Base-by-base conservation (phyloP, 2,113 vertebrate genomes). In the Ageneiosus marmoratus region DNA sequence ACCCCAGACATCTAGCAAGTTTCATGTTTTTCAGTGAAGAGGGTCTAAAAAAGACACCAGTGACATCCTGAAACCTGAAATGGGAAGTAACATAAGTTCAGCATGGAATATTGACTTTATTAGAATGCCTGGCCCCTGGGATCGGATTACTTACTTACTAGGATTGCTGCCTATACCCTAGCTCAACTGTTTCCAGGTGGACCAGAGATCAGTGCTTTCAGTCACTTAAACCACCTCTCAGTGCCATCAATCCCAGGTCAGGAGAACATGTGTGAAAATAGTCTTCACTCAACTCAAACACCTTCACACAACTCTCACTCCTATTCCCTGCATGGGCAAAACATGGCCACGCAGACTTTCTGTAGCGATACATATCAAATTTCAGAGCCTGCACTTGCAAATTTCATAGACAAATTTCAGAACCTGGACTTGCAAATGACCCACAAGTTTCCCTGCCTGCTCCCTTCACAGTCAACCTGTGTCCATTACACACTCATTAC, bases 401-500 rank as follows among this genome's bases (percentile, higher is more conserved):
- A 76, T 76, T n/a, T n/a, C 77, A 46, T 37, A 27, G 15, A 22
- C 48, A 46, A 4, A 22, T 18, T 65, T 76, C 12, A 76, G 46
- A 27, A 58, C 58, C 58, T 51, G 73, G 22, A 53, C 58, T 63
- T 65, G 58, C 34, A 83, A 83, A 76, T 76, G 72, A 67, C 82
- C 62, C 74, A 83, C 62, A 83, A 69, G 72, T 62, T 77, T 77
- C 48, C 62, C 34, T 69, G 60, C 73, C 73, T 67, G 73, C 60
- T 77, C 22, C 24, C 48, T 34, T 77, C 62, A 77, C 62, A 56
- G 34, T 46, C 74, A 34, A 77, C 82, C 74, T 70, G 51, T 77
- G 62, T 69, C 82, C 50, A 83, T 83, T 69, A 77, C 50, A 77
- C 74, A 58, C 82, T 83, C 48, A 83, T 77, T 83, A 77, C 60